Percentiles rank a stretch among this genome's conserved stretches.
Conservation (phyloP, 2,113 vertebrate species). For the Tupaia chinensis region DNA sequence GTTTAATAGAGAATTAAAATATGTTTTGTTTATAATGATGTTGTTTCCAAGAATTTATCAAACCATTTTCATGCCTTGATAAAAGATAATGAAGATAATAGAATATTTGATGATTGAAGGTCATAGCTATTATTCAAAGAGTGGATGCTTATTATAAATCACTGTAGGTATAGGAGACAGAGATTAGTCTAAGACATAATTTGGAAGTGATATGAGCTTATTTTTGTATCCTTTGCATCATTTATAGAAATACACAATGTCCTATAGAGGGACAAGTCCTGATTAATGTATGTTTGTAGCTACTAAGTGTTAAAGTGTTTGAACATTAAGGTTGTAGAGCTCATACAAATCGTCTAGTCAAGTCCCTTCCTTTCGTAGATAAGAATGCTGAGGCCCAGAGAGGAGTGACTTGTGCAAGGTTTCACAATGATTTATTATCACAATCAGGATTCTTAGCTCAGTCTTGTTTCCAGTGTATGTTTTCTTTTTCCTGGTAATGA, state of each 20-base stretch:
- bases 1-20: constrained; percentile 44
- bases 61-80: constrained; percentile 61
- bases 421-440: constrained; percentile 42
- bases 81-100: constrained; percentile 46
- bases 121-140: constrained; percentile 63
- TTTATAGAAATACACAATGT: constrained; percentile 49
- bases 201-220: constrained; percentile 45
- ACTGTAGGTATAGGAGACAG: constrained; percentile 30
- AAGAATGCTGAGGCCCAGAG: neutral
- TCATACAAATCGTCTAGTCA: constrained; percentile 13
- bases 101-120: constrained; percentile 57
- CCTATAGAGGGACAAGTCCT: neutral
- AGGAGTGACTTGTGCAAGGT: constrained; percentile 3
- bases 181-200: constrained; percentile 47
- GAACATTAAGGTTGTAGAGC: constrained; percentile 19
- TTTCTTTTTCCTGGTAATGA: constrained; percentile 10
- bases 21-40: constrained; percentile 43
- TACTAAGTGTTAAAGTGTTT: constrained; percentile 24
- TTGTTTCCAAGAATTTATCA: constrained; percentile 46
- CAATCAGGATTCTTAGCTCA: neutral
- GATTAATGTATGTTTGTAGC: constrained; percentile 50
- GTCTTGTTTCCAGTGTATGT: neutral
- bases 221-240: constrained; percentile 53
- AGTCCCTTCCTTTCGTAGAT: neutral
- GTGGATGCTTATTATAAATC: constrained; percentile 53